phyloP scores from a whole-genome alignment of 1,140 invertebrate genomes.

The Lepidurus arcticus region DNA sequence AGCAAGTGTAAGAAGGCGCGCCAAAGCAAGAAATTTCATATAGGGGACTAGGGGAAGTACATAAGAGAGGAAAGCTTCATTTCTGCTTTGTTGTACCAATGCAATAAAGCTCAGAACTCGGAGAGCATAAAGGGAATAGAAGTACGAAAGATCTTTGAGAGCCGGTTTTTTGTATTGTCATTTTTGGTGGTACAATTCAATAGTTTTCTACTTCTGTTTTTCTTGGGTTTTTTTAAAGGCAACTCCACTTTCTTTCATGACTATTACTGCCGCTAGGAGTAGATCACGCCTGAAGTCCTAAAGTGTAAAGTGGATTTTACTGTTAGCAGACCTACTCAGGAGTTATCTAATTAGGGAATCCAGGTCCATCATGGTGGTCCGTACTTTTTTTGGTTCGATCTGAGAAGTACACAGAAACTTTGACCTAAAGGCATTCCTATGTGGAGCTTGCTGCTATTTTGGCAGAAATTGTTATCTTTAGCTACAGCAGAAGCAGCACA shows the following conservation, averaged over 20 bases:
- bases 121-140: neutral
- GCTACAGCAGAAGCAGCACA: constrained; percentile 4
- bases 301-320: neutral
- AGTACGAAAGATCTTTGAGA: neutral
- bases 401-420: neutral
- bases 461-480: constrained; percentile 20
- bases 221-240: neutral
- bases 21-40: constrained; percentile 19
- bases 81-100: constrained; percentile 22
- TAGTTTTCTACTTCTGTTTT: neutral
- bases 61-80: neutral
- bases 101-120: neutral
- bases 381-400: neutral
- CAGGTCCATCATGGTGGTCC: constrained; percentile 4
- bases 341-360: neutral
- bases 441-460: neutral
- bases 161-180: neutral
- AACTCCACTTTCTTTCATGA: neutral
- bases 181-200: neutral
- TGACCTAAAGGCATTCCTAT: neutral
- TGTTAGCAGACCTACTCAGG: neutral
- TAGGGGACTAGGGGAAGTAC: neutral
- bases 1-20: constrained; percentile 13
- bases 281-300: too few species aligned
- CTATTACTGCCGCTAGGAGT: neutral